Percentiles rank a stretch among this genome's conserved stretches.
Evolutionary conservation across 2,113 vertebrate species (phyloP).

Genomic region (Trogon surrucura): DNA sequence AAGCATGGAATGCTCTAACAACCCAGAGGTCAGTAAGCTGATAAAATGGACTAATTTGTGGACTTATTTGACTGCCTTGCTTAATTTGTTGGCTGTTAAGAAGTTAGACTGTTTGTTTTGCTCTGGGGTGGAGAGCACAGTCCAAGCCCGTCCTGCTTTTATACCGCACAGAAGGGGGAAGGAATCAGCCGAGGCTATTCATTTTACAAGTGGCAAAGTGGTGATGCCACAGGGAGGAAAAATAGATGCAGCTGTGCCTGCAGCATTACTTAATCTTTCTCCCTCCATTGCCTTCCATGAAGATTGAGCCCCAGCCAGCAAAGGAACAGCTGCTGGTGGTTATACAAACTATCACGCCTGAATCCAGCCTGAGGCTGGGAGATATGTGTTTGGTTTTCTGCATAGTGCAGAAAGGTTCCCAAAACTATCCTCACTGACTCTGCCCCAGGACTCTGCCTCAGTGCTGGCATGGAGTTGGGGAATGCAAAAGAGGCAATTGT

Average conservation of each 20-base stretch:
- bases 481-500: background rate
- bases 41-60: background rate
- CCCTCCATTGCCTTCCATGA: constrained; percentile 38
- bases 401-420: background rate
- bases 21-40: background rate
- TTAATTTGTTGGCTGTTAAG: background rate
- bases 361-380: constrained; percentile 35
- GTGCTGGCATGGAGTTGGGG: background rate
- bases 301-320: constrained; percentile 57
- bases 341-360: background rate
- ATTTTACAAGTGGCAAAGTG: constrained; percentile 55
- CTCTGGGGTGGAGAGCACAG: background rate
- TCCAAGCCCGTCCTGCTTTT: background rate
- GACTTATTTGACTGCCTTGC: background rate
- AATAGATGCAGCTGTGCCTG: constrained; percentile 57
- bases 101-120: background rate
- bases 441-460: background rate
- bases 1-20: background rate
- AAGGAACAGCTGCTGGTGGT: constrained; percentile 49
- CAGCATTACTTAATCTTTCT: constrained; percentile 61
- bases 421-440: background rate
- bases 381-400: background rate
- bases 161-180: background rate
- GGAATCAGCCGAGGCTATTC: background rate
- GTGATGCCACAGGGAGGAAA: constrained; percentile 43